phyloP scores from a whole-genome alignment of 2,888 invertebrate genomes.

The Podabrus alpinus region DNA sequence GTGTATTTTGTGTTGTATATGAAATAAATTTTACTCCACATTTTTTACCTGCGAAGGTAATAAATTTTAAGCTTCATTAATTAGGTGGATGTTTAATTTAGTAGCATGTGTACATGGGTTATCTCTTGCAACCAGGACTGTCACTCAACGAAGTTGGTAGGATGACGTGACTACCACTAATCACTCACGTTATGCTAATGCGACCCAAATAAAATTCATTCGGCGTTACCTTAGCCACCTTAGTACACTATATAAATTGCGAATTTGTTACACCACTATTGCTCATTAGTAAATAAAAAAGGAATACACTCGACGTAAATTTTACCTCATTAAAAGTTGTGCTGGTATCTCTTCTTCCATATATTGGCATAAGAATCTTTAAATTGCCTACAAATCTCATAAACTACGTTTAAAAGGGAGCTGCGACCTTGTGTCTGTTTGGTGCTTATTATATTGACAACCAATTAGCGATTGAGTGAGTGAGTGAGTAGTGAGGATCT shows the following conservation, averaged over 20 bases:
- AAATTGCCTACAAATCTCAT: constrained; percentile 29
- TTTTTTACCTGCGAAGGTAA: constrained; percentile 39
- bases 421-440: constrained; percentile 30
- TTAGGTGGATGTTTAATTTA: constrained; percentile 56
- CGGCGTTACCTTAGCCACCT: constrained; percentile 25
- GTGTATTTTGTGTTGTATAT: neutral
- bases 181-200: constrained; percentile 30
- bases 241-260: constrained; percentile 30
- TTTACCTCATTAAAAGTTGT: constrained; percentile 37
- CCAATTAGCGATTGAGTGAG: constrained; percentile 43
- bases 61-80: constrained; percentile 54
- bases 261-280: constrained; percentile 34
- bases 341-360: constrained; percentile 18
- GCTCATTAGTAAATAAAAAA: constrained; percentile 39
- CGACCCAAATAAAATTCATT: constrained; percentile 25
- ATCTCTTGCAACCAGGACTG: constrained; percentile 24
- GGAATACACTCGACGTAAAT: constrained; percentile 32
- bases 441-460: constrained; percentile 41
- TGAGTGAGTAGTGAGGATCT: constrained; percentile 41
- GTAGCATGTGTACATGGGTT: constrained; percentile 40
- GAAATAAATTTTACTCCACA: neutral
- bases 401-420: constrained; percentile 24
- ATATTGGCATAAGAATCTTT: constrained; percentile 22
- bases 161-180: constrained; percentile 31
- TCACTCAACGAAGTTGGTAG: constrained; percentile 24